A percentile compares a stretch with the other conserved stretches of the same genome.
These are phyloP conservation scores for Podarcis siculus DNA, from an alignment of 2,797 vertebrate genomes.

Conservation along the genomic window DNA sequence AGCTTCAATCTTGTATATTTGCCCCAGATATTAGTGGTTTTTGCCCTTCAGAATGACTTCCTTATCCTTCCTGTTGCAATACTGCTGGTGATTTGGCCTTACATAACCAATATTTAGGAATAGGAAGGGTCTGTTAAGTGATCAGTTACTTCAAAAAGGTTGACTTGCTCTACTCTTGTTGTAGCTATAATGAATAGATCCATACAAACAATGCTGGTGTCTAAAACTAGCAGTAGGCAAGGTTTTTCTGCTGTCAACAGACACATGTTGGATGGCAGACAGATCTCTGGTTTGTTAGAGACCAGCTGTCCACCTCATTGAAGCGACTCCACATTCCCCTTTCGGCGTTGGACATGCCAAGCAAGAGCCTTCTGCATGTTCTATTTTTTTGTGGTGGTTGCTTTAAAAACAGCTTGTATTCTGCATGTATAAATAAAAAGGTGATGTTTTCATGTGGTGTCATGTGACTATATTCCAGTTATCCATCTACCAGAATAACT, in stretches of 20 bases:
- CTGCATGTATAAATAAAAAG: slow-evolving; percentile 31
- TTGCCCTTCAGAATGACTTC: neutral
- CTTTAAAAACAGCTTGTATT: slow-evolving; percentile 1
- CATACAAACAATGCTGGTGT: neutral
- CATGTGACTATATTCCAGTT: neutral
- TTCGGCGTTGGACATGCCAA: neutral
- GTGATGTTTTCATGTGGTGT: neutral
- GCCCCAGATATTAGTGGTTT: neutral
- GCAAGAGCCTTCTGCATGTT: neutral
- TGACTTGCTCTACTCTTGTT: neutral
- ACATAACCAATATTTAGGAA: neutral
- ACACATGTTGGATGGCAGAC: neutral
- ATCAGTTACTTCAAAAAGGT: neutral
- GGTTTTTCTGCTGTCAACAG: neutral
- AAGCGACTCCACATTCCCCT: neutral
- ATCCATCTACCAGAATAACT: neutral
- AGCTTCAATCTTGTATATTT: neutral
- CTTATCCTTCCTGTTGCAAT: neutral
- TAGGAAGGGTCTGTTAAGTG: neutral
- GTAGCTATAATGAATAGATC: neutral
- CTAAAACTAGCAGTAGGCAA: neutral
- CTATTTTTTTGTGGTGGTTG: neutral
- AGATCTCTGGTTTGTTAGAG: neutral
- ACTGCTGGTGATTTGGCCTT: neutral
- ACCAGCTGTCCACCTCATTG: neutral